Conservation (phyloP, 2,113 vertebrate species). For the Balaeniceps rex region DNA sequence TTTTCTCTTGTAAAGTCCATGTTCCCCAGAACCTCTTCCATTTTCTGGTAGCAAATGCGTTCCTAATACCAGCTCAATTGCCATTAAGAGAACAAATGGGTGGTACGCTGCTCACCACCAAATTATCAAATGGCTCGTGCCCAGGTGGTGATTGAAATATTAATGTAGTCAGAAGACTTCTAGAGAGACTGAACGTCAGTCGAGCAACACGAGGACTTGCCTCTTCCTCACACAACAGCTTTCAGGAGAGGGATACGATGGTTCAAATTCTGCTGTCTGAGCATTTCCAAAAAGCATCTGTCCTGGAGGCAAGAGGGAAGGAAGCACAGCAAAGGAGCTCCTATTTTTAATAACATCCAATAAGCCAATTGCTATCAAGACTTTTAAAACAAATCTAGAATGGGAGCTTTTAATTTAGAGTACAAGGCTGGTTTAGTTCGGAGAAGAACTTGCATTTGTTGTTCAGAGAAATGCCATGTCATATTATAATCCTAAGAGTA, state of each 20-base stretch:
- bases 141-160: slow-evolving; percentile 2
- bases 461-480: neutral
- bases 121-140: neutral
- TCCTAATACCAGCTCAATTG: slow-evolving; percentile 1
- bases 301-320: neutral
- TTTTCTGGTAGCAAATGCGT: slow-evolving; percentile 16
- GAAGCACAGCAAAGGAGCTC: neutral
- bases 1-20: neutral
- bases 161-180: neutral
- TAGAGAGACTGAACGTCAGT: neutral
- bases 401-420: neutral
- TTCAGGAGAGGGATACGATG: neutral
- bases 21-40: neutral
- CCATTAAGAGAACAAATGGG: slow-evolving; percentile 10
- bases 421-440: neutral
- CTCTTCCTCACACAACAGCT: neutral
- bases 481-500: neutral
- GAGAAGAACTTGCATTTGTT: neutral
- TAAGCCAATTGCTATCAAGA: neutral
- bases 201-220: neutral
- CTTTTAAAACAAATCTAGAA: neutral
- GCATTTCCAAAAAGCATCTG: neutral
- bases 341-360: neutral
- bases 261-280: neutral
- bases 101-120: neutral